Conservation (phyloP, 64 coral and sea anemone genomes). For the Exaiptasia diaphana region DNA sequence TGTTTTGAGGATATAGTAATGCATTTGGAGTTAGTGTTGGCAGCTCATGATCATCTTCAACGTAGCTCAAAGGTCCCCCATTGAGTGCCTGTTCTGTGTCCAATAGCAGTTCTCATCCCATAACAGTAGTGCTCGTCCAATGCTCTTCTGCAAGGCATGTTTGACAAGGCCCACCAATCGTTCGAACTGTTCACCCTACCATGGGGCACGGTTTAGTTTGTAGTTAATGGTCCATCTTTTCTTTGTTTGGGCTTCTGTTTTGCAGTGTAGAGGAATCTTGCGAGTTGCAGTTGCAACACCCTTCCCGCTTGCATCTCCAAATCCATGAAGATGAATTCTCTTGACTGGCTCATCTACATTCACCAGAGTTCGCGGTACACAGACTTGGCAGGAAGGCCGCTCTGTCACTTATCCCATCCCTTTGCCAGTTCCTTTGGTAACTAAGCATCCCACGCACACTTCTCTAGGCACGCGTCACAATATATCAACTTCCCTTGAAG, state of each 20-base stretch:
- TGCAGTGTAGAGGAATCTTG: constrained; percentile 15
- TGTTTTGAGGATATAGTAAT: no score
- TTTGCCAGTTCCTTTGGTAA: not conserved
- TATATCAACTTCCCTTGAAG: constrained; percentile 33
- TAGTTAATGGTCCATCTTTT: constrained; percentile 13
- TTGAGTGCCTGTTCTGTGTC: no score
- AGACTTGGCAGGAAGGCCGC: constrained; percentile 4
- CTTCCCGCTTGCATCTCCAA: constrained; percentile 34
- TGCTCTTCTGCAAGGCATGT: not conserved
- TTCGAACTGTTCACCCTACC: constrained; percentile 64
- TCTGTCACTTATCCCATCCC: constrained; percentile 37
- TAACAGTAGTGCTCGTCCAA: not conserved
- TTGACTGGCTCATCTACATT: constrained; percentile 14
- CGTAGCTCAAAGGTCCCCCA: no score
- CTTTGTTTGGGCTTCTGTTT: not conserved
- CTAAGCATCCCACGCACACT: constrained; percentile 31
- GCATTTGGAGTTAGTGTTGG: no score
- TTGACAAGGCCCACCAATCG: constrained; percentile 51
- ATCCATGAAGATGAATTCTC: constrained; percentile 49
- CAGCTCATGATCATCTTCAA: no score
- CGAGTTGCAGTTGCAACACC: constrained; percentile 29
- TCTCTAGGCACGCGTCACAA: constrained; percentile 34
- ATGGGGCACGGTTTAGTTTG: constrained; percentile 33
- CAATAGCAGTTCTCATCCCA: no score
- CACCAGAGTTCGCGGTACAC: not conserved